Conservation (phyloP, 1,140 invertebrate genomes). For the Branchinecta lynchi region DNA sequence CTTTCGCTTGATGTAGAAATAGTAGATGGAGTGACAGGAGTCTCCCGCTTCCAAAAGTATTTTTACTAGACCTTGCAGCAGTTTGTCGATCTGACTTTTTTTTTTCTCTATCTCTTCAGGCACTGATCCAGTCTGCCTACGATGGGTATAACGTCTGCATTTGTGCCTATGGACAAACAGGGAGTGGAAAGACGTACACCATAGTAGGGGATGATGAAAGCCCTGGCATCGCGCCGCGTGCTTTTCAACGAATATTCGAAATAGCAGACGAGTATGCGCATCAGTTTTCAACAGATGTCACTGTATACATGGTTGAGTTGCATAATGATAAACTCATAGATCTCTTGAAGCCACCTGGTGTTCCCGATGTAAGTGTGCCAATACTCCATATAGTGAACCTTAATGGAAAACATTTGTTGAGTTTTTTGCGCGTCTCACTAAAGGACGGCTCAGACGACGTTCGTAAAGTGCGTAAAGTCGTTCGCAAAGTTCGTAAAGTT, state of each 20-base stretch:
- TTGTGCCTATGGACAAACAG: conserved; percentile 90
- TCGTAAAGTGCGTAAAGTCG: too few species aligned
- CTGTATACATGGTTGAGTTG: conserved; percentile 27
- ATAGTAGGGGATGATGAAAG: conserved; percentile 26
- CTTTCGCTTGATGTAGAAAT: too few species aligned
- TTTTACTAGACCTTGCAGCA: not conserved
- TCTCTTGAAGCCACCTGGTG: conserved; percentile 20
- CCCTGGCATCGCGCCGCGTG: conserved; percentile 27
- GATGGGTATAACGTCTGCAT: conserved; percentile 93
- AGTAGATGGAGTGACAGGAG: not conserved
- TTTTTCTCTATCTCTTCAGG: conserved; percentile 10
- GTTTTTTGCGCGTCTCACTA: too few species aligned
- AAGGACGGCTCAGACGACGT: too few species aligned
- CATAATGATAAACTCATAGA: conserved; percentile 29
- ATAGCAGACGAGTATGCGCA: conserved; percentile 22
- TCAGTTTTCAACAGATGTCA: conserved; percentile 24
- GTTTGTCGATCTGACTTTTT: not conserved
- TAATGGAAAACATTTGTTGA: too few species aligned
- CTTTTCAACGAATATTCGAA: conserved; percentile 26
- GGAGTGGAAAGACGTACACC: conserved; percentile 42
- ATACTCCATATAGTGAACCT: too few species aligned
- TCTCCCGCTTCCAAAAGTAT: conserved; percentile 22
- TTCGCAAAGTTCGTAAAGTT: too few species aligned
- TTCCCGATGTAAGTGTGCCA: not conserved
- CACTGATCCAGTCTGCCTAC: conserved; percentile 49